Percentiles rank a stretch among this genome's conserved stretches.
Evolutionary conservation across 1,140 invertebrate species (phyloP).

Genomic region (Leptinotarsa defecta): DNA sequence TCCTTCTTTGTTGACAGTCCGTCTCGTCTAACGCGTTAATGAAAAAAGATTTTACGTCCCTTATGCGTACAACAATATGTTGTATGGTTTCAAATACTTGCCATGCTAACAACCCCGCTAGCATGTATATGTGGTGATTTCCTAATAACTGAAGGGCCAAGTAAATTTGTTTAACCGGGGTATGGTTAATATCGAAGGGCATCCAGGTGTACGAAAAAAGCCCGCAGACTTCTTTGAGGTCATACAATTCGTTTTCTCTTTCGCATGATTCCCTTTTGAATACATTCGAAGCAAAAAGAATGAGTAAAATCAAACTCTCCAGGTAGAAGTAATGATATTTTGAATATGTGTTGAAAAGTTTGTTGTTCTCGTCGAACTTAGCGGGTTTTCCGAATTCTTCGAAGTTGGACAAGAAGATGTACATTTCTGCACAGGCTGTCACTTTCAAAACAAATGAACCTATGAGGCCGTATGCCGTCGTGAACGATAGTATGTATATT

Average conservation of each 20-base stretch:
- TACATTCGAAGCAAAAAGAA: background rate
- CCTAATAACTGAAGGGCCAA: slow-evolving; percentile 14
- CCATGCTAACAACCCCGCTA: slow-evolving; percentile 16
- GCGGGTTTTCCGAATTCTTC: slow-evolving; percentile 22
- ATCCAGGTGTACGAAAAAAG: slow-evolving; percentile 26
- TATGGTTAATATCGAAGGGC: slow-evolving; percentile 28
- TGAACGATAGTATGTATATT: background rate
- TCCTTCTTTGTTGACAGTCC: slow-evolving; percentile 8
- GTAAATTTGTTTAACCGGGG: slow-evolving; percentile 26
- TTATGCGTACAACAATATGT: slow-evolving; percentile 17
- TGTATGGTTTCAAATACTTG: slow-evolving; percentile 18
- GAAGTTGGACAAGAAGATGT: slow-evolving; percentile 18
- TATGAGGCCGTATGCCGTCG: background rate
- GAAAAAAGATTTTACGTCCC: slow-evolving; percentile 13
- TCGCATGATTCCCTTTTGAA: background rate
- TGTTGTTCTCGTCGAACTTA: slow-evolving; percentile 24
- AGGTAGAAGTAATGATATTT: slow-evolving; percentile 12
- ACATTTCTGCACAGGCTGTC: background rate
- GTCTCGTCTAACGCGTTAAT: slow-evolving; percentile 9
- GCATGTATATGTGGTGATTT: slow-evolving; percentile 10
- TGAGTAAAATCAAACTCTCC: background rate
- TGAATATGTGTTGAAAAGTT: slow-evolving; percentile 10
- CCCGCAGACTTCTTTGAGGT: slow-evolving; percentile 28
- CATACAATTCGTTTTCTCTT: slow-evolving; percentile 13
- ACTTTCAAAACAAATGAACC: background rate